Evolutionary conservation across 2,113 vertebrate genomes (phyloP).

Genomic region (Prunella himalayana): DNA sequence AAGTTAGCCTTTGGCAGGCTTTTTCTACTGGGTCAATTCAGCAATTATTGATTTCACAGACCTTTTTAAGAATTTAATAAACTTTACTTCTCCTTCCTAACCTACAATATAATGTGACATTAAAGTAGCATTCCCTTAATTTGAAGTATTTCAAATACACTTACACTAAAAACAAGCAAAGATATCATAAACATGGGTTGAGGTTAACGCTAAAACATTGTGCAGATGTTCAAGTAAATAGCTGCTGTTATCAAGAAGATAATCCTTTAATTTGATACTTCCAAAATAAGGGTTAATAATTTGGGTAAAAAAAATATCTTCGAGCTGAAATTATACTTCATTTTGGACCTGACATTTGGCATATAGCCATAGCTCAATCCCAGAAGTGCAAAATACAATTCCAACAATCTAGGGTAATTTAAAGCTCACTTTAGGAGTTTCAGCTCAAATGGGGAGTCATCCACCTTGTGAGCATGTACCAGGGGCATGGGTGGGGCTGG

Average conservation of each 20-base stretch:
- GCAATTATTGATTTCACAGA: neutral
- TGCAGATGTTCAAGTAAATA: neutral
- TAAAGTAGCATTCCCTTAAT: neutral
- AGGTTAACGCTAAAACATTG: neutral
- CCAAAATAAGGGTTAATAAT: neutral
- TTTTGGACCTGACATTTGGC: neutral
- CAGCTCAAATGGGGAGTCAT: neutral
- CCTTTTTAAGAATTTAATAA: neutral
- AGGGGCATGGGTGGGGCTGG: neutral
- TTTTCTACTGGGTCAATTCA: neutral
- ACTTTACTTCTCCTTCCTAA: neutral
- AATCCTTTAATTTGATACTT: neutral
- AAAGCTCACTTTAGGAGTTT: neutral
- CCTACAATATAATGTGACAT: neutral
- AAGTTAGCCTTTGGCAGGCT: neutral
- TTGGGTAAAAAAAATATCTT: neutral
- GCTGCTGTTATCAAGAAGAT: neutral
- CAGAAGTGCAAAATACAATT: neutral
- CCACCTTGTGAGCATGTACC: neutral
- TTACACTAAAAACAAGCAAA: neutral
- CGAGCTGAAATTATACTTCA: neutral
- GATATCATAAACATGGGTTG: neutral
- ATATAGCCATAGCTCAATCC: neutral
- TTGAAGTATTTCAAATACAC: neutral
- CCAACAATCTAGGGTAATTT: neutral